Evolutionary conservation across 2,888 invertebrate species (phyloP).

Genomic region (Hirtodrosophila duncani): DNA sequence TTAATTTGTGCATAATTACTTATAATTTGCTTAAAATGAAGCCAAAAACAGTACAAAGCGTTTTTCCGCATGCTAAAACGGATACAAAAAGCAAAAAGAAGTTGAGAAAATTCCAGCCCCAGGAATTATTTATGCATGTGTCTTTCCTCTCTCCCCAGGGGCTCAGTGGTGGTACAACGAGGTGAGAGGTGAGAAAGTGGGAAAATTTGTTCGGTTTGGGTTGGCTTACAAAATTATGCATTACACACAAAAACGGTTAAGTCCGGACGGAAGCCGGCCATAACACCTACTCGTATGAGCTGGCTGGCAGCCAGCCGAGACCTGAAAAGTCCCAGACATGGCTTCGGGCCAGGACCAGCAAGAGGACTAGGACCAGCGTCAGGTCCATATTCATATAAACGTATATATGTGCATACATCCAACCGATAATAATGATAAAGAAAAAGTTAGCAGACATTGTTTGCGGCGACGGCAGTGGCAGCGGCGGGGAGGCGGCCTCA

Average conservation of each 20-base stretch:
- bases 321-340: constrained; percentile 19
- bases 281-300: constrained; percentile 58
- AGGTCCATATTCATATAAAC: constrained; percentile 65
- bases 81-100: constrained; percentile 10
- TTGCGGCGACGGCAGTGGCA: background rate
- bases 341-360: constrained; percentile 22
- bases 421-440: constrained; percentile 63
- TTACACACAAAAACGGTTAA: constrained; percentile 69
- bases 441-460: constrained; percentile 64
- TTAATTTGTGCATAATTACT: constrained; percentile 68
- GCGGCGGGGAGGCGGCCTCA: too few species aligned
- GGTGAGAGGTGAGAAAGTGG: too few species aligned
- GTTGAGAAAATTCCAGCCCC: constrained; percentile 36
- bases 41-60: constrained; percentile 42
- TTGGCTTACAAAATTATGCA: constrained; percentile 60
- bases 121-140: constrained; percentile 66
- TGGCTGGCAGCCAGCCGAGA: constrained; percentile 17
- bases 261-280: constrained; percentile 71
- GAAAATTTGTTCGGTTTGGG: constrained; percentile 12
- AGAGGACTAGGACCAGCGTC: constrained; percentile 35
- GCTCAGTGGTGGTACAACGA: too few species aligned
- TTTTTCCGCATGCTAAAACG: constrained; percentile 30
- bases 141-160: constrained; percentile 10
- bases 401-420: constrained; percentile 25
- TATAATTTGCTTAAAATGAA: constrained; percentile 54